These are phyloP conservation scores for Melanotaenia trifasciata DNA, from an alignment of 2,797 vertebrate genomes.

Conservation along the genomic window DNA sequence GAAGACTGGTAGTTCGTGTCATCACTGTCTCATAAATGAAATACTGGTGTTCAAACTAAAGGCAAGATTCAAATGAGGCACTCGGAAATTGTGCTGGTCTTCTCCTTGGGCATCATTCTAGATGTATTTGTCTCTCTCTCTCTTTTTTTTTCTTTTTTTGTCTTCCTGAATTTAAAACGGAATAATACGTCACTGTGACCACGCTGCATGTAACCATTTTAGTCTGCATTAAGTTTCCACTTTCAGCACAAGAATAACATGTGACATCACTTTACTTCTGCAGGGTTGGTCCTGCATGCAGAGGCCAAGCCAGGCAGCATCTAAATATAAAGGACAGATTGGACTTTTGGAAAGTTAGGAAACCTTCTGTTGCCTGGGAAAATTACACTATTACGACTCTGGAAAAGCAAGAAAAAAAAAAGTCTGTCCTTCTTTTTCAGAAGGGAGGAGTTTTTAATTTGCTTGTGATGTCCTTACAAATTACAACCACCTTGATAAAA, in stretches of 20 bases:
- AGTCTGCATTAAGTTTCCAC: conserved; percentile 52
- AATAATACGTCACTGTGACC: conserved; percentile 63
- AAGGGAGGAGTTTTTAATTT: conserved; percentile 15
- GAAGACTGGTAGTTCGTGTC: neutral
- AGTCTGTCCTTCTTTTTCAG: conserved; percentile 9
- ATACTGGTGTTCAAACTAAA: neutral
- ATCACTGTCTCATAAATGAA: conserved; percentile 1
- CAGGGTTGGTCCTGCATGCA: conserved; percentile 21
- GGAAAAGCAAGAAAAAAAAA: neutral
- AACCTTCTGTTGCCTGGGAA: conserved; percentile 20
- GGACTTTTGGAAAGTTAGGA: conserved; percentile 27
- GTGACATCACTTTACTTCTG: conserved; percentile 75
- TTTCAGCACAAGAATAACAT: conserved; percentile 72
- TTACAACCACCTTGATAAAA: conserved; percentile 34
- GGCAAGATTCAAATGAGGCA: conserved; percentile 31
- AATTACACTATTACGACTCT: conserved; percentile 2
- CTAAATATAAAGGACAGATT: conserved; percentile 34
- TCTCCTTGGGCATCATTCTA: conserved; percentile 22
- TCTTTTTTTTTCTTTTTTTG: conserved; percentile 14
- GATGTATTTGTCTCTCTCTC: conserved; percentile 17
- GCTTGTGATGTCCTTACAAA: conserved; percentile 41
- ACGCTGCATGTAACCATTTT: conserved; percentile 61
- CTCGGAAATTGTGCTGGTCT: conserved; percentile 6
- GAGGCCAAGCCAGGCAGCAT: conserved; percentile 16
- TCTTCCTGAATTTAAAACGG: conserved; percentile 61